These are phyloP conservation scores for Agrilus mali DNA, from an alignment of 2,888 invertebrate genomes.

Conservation along the genomic window DNA sequence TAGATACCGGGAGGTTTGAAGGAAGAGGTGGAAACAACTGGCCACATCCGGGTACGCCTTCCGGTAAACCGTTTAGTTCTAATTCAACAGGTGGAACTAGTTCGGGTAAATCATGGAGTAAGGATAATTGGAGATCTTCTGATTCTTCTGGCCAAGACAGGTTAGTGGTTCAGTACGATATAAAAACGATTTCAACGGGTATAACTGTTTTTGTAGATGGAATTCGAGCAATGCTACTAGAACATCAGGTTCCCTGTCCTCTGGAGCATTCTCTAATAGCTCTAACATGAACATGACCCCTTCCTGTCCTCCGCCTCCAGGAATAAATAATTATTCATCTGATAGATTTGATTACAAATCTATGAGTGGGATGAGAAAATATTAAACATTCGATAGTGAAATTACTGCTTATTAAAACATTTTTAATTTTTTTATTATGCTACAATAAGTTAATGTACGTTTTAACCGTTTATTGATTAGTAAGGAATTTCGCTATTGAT, in stretches of 20 bases:
- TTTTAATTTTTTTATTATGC: no score
- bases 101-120: constrained; percentile 15
- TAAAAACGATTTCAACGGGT: constrained; percentile 11
- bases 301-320: constrained; percentile 30
- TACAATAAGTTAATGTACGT: no score
- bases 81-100: constrained; percentile 5
- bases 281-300: constrained; percentile 22
- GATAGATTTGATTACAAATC: constrained; percentile 27
- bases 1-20: constrained; percentile 22
- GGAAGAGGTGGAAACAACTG: constrained; percentile 15
- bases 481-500: no score
- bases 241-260: constrained; percentile 11
- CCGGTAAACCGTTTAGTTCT: constrained; percentile 12
- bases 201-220: constrained; percentile 14
- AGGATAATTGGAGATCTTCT: constrained; percentile 15
- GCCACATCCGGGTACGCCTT: constrained; percentile 12
- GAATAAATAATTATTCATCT: constrained; percentile 26
- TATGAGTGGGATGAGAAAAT: constrained; percentile 22
- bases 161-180: background rate
- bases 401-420: no score
- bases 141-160: constrained; percentile 7
- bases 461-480: no score
- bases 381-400: constrained; percentile 9
- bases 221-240: constrained; percentile 15
- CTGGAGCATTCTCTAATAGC: constrained; percentile 21